These are phyloP conservation scores for Dipodomys spectabilis DNA, from an alignment of 2,113 vertebrate species.

Conservation along the genomic window DNA sequence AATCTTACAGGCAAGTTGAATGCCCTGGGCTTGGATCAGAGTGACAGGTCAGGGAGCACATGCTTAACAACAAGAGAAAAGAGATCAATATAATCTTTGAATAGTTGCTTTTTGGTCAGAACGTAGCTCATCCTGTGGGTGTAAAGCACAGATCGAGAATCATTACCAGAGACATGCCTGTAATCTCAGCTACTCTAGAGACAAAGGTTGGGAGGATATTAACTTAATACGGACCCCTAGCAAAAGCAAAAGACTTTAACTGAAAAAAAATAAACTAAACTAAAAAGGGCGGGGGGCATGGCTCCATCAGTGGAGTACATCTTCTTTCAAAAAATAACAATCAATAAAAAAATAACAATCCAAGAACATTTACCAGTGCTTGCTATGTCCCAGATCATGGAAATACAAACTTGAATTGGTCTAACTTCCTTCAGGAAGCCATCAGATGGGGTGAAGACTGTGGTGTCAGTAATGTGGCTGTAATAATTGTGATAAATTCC, in stretches of 20 bases:
- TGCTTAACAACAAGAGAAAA: background rate
- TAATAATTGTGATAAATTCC: background rate
- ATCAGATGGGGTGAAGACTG: background rate
- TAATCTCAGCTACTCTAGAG: no score
- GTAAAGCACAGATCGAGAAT: constrained; percentile 5
- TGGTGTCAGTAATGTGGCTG: background rate
- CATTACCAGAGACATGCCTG: no score
- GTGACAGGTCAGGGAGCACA: background rate
- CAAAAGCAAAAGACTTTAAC: no score
- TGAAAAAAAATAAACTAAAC: no score
- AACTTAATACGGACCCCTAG: no score
- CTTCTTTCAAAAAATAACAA: no score
- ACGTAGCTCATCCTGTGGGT: background rate
- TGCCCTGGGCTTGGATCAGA: background rate
- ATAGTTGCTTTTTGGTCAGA: background rate
- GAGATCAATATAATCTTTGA: background rate
- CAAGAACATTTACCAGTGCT: background rate
- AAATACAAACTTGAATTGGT: constrained; percentile 2
- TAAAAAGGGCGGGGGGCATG: no score
- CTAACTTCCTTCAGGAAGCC: constrained; percentile 13
- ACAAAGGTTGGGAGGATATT: no score
- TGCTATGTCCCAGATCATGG: background rate
- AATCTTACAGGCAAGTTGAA: background rate
- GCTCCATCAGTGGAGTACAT: no score
- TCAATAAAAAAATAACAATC: background rate